Base-by-base conservation (phyloP, 2,797 vertebrate genomes). In the Furcifer pardalis region DNA sequence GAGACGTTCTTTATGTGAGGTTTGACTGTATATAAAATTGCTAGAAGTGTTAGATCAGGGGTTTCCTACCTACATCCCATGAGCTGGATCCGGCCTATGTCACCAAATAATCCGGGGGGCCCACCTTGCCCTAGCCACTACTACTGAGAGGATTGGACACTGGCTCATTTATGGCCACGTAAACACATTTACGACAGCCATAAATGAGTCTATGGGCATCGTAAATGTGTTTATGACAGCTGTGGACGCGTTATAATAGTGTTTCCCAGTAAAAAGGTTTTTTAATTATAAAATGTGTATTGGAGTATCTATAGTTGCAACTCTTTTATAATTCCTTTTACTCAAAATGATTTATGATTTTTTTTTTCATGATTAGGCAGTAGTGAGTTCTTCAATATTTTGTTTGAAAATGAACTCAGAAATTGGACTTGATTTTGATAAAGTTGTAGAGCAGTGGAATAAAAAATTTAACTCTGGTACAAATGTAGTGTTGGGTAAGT, bases 401-500 rank as follows among this genome's bases (percentile, higher is more conserved):
- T 97, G 97, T 87, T 94, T 99, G 88, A 97, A 95, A 94, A 94
- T 92, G 76, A 96, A 98, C 42, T 92, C 96, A 82, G 94, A 94
- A 2, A 87, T 95, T 59, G 88, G 94, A 1, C 92, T 95, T 86
- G 90, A 96, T 86, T 94, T 96, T 77, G 91, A 92, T 83, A 91
- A 86, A 69, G 92, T 97, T 59, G 81, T 96, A 75, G 92, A 97
- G 77, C 96, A 97, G 62, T 99, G 98, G 98, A 97, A 87, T 68
- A 97, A 96, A 87, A 92, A 90, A 44, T 86, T 95, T 10, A 95
- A 93, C 68, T 90, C 90, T 83, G 95, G 97, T 73, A 97, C 94
- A 73, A 96, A 94, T 2, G 80, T 97, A 82, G 94, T 97, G 44
- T 91, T 99, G 79, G 97, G 98, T 99, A 95, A 96, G 94, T 91